Evolutionary conservation across 2,113 vertebrate species (phyloP).

Genomic region (Cryptomyrus ogoouensis): DNA sequence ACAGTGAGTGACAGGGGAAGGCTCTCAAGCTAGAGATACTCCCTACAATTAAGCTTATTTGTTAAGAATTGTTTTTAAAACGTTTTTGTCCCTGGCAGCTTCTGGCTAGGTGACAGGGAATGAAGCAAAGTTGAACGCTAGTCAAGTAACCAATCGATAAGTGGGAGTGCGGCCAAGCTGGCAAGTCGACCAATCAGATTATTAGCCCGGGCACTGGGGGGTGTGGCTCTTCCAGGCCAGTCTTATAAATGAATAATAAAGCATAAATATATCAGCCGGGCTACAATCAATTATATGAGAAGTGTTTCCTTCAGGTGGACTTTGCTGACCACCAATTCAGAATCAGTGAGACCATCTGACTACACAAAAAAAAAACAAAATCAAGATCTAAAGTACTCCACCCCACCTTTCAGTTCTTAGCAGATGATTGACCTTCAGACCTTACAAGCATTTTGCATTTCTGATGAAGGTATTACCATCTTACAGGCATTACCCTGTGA

Average conservation of each 20-base stretch:
- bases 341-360: background rate
- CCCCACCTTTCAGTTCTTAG: background rate
- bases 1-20: background rate
- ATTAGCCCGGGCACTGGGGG: background rate
- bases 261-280: background rate
- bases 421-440: conserved; percentile 6
- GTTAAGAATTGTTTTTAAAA: background rate
- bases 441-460: conserved; percentile 3
- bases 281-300: background rate
- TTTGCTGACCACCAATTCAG: background rate
- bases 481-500: background rate
- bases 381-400: background rate
- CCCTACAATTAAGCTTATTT: background rate
- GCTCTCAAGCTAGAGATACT: background rate
- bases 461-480: background rate
- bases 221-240: background rate
- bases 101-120: background rate
- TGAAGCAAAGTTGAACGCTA: background rate
- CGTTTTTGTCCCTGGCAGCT: background rate
- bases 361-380: background rate
- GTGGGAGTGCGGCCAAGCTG: background rate
- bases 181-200: background rate
- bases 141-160: background rate
- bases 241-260: background rate
- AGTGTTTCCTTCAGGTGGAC: background rate